Conservation (phyloP, 2,888 invertebrate genomes). For the Ischnus inquisitorius region DNA sequence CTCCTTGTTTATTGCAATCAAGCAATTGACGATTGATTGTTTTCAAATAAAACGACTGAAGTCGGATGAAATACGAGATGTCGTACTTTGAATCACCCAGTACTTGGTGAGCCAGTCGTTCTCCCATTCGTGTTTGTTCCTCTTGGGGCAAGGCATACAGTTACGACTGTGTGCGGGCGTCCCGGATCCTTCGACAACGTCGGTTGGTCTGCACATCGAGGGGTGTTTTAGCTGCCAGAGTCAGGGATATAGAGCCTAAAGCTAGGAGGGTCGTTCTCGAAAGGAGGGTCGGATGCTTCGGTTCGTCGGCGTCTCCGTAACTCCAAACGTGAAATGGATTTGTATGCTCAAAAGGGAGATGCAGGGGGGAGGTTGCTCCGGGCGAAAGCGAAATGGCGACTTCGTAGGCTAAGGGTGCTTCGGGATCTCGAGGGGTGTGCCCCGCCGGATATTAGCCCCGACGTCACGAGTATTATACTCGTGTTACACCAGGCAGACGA, state of each 20-base stretch:
- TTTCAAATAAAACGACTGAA: background rate
- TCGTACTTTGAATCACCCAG: slow-evolving; percentile 40
- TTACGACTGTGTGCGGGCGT: slow-evolving; percentile 48
- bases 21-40: background rate
- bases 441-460: slow-evolving; percentile 68
- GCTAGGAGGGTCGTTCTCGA: slow-evolving; percentile 44
- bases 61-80: slow-evolving; percentile 25
- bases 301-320: slow-evolving; percentile 53
- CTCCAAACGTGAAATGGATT: slow-evolving; percentile 69
- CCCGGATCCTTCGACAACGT: slow-evolving; percentile 41
- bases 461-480: slow-evolving; percentile 66
- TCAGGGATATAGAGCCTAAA: slow-evolving; percentile 29
- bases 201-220: slow-evolving; percentile 59
- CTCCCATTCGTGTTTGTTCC: slow-evolving; percentile 45
- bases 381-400: slow-evolving; percentile 70
- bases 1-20: background rate
- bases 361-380: slow-evolving; percentile 42
- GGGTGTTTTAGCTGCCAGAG: slow-evolving; percentile 32
- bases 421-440: slow-evolving; percentile 55
- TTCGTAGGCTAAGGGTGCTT: slow-evolving; percentile 50
- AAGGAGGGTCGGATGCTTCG: slow-evolving; percentile 44
- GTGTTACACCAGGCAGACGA: slow-evolving; percentile 62
- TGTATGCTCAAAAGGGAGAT: slow-evolving; percentile 69
- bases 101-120: slow-evolving; percentile 7
- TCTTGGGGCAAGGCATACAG: slow-evolving; percentile 34